Evolutionary conservation across 2,113 vertebrate species (phyloP).

Genomic region (Semnornis frantzii): DNA sequence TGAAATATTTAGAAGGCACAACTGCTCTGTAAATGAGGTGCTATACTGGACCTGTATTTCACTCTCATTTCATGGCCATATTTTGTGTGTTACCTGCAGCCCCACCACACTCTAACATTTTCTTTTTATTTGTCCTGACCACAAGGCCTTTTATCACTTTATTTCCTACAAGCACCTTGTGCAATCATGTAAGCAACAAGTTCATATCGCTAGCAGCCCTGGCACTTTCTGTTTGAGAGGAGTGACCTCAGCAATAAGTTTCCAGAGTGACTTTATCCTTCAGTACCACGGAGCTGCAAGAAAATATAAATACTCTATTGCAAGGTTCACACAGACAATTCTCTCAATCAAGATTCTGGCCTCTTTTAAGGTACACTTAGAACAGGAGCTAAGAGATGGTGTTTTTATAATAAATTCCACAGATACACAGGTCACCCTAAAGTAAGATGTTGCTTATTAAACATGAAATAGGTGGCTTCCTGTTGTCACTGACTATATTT

Average conservation of each 20-base stretch:
- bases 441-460: neutral
- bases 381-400: neutral
- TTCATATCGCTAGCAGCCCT: neutral
- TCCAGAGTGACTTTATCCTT: neutral
- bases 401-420: neutral
- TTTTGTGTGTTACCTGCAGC: neutral
- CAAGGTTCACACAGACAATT: neutral
- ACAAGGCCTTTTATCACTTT: neutral
- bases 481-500: neutral
- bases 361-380: neutral
- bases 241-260: neutral
- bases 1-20: neutral
- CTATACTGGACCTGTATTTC: neutral
- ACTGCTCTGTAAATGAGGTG: neutral
- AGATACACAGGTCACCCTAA: neutral
- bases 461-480: neutral
- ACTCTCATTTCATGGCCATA: neutral
- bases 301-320: neutral
- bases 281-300: neutral
- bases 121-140: neutral
- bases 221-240: neutral
- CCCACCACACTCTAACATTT: rapidly evolving
- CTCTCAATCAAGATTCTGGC: neutral
- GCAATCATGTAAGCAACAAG: neutral
- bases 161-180: neutral